Conservation (phyloP, 2,888 invertebrate genomes). For the Drosophila parthenogenetica region DNA sequence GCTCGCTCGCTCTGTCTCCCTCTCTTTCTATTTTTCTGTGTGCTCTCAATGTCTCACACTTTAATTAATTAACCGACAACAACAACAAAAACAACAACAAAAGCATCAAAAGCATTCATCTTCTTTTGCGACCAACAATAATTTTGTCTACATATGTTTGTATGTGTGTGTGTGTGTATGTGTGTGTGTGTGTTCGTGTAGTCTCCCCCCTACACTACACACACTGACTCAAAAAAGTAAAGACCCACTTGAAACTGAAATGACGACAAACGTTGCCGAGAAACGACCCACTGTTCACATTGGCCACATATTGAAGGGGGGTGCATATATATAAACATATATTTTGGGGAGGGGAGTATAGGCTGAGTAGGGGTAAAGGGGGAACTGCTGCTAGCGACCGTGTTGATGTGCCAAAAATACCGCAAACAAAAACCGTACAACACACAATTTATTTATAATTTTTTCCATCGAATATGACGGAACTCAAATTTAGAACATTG, state of each 20-base stretch:
- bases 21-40: conserved; percentile 16
- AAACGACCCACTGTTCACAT: conserved; percentile 21
- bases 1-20: conserved; percentile 20
- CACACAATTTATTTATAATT: conserved; percentile 52
- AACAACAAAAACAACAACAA: conserved; percentile 27
- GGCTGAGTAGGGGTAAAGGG: conserved; percentile 1
- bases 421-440: conserved; percentile 49
- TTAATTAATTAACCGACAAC: conserved; percentile 59
- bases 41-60: conserved; percentile 50
- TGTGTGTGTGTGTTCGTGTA: conserved; percentile 8
- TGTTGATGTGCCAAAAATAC: conserved; percentile 64
- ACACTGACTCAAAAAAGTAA: conserved; percentile 25
- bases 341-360: neutral
- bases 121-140: conserved; percentile 40
- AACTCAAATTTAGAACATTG: conserved; percentile 52
- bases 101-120: conserved; percentile 32
- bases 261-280: conserved; percentile 56
- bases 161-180: conserved; percentile 12
- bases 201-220: conserved; percentile 7
- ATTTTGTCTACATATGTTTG: conserved; percentile 21
- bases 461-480: conserved; percentile 62
- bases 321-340: neutral
- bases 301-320: neutral
- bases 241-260: conserved; percentile 56
- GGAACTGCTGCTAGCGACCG: conserved; percentile 5